phyloP scores from a whole-genome alignment of 2,113 vertebrate species.

The Grallaria varia region DNA sequence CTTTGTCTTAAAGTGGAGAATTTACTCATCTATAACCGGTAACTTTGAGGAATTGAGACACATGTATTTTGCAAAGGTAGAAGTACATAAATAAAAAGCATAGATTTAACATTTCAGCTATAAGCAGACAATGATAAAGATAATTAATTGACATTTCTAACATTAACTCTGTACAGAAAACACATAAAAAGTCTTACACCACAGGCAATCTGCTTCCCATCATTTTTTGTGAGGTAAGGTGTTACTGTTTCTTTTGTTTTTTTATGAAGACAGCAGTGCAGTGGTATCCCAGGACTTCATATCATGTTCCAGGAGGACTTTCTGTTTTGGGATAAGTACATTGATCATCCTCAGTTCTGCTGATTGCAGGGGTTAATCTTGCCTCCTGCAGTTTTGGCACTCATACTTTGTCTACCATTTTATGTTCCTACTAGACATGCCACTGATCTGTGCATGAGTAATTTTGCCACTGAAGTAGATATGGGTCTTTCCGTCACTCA shows the following conservation, averaged over 20 bases:
- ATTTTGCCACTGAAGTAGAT: background rate
- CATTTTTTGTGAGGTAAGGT: background rate
- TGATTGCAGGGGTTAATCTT: background rate
- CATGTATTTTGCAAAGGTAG: rapidly evolving
- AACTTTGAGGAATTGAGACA: background rate
- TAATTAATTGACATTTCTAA: background rate
- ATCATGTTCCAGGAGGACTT: background rate
- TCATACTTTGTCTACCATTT: background rate
- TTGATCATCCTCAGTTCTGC: background rate
- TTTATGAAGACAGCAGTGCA: background rate
- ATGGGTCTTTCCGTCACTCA: background rate
- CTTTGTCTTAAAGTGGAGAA: background rate
- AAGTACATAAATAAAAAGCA: background rate
- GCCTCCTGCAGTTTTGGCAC: background rate
- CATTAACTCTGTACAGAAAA: background rate
- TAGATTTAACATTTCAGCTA: background rate
- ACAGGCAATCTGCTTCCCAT: background rate
- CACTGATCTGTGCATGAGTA: background rate
- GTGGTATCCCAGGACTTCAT: background rate
- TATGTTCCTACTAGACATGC: background rate
- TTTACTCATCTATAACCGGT: background rate
- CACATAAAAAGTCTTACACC: background rate
- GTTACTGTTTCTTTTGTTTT: background rate
- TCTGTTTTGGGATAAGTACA: background rate
- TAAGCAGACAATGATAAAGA: background rate